Percentiles rank a stretch among this genome's conserved stretches.
Evolutionary conservation across 2,797 vertebrate species (phyloP).

Genomic region (Acrocephalus scirpaceus): DNA sequence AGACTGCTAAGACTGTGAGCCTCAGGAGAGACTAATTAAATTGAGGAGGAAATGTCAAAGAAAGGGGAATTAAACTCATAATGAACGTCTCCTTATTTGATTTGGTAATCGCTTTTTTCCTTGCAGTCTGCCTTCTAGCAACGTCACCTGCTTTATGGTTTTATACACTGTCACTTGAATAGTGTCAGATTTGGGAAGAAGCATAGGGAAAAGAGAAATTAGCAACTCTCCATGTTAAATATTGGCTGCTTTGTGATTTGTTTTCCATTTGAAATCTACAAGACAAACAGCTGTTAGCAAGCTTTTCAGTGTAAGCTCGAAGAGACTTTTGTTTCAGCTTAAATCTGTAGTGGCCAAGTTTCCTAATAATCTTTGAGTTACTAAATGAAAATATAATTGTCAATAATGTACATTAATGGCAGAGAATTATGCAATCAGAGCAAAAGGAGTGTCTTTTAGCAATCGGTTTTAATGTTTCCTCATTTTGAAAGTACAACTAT

Average conservation of each 20-base stretch:
- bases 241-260: neutral
- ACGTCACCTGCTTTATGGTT: neutral
- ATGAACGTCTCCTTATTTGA: conserved; percentile 29
- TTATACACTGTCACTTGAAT: neutral
- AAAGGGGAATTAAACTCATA: conserved; percentile 21
- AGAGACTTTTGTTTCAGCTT: conserved; percentile 25
- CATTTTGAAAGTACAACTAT: neutral
- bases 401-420: neutral
- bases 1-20: neutral
- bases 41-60: conserved; percentile 13
- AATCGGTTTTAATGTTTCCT: neutral
- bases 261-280: conserved; percentile 6
- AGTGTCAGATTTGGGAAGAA: neutral
- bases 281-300: conserved; percentile 19
- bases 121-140: neutral
- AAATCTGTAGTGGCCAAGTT: neutral
- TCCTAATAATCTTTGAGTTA: neutral
- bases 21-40: conserved; percentile 48
- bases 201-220: neutral
- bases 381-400: conserved; percentile 31
- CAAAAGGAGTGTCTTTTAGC: neutral
- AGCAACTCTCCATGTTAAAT: neutral
- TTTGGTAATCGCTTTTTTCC: neutral
- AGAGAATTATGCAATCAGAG: neutral
- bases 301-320: neutral